Percentiles rank a stretch among this genome's conserved stretches.
Conservation (phyloP, 2,113 vertebrate genomes). For the Mus pahari region DNA sequence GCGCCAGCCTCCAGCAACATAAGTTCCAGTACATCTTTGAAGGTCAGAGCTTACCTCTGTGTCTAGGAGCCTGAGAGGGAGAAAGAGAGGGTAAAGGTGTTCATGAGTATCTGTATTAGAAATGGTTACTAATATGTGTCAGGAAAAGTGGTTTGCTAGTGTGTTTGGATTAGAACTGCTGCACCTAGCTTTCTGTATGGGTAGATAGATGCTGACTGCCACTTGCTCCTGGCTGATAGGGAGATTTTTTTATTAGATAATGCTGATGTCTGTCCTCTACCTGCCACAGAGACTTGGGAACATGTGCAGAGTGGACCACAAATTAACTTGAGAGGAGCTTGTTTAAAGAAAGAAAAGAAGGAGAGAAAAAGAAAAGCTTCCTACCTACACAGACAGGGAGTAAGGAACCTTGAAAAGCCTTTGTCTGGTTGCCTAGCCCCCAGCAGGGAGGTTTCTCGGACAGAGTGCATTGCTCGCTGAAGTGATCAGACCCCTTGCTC, state of each 20-base stretch:
- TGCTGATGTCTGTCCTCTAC: constrained; percentile 36
- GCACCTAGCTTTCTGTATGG: rapidly evolving
- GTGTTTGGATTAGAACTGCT: background rate
- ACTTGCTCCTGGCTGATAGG: background rate
- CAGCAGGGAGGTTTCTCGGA: constrained; percentile 26
- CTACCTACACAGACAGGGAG: background rate
- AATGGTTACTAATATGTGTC: rapidly evolving
- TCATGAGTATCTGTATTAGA: background rate
- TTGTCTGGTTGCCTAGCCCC: background rate
- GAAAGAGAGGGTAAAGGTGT: background rate
- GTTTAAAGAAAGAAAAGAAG: background rate
- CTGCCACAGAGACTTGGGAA: background rate
- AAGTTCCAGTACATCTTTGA: constrained; percentile 99
- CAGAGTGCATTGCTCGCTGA: constrained; percentile 27
- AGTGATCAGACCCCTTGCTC: constrained; percentile 62
- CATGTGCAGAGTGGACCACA: background rate
- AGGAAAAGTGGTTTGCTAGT: rapidly evolving
- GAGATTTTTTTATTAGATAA: constrained; percentile 10
- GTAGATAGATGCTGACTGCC: background rate
- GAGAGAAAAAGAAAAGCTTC: background rate
- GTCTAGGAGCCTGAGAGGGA: background rate
- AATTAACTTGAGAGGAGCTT: constrained; percentile 47
- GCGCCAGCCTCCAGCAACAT: constrained; percentile 96
- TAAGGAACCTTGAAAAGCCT: background rate
- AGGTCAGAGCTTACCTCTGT: constrained; percentile 86